Base-by-base conservation (phyloP, 2,113 vertebrate genomes). In the Muntiacus reevesi region DNA sequence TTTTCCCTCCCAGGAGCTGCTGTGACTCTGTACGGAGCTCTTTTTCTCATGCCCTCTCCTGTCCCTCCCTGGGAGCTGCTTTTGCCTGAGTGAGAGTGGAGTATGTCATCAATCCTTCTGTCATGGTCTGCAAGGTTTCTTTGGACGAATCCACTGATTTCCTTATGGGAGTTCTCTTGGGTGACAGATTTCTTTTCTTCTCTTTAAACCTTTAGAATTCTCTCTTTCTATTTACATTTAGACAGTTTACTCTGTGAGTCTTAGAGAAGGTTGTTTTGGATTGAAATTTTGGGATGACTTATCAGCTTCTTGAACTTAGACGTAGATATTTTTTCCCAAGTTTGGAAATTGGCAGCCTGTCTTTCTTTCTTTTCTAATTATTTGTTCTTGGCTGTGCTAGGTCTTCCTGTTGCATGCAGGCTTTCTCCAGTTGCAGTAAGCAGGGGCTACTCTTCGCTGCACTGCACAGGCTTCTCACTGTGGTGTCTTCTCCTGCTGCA, bases 61-160 rank as follows among this genome's bases (percentile, higher is more conserved):
- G 4, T 52, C 6, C 13, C 19, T 52, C 30, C 33, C 76, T 33
- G 55, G 30, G 2, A 59, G 27, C 21, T 74, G 54, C 13, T 88
- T 71, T 54, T 60, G 52, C 2, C 15, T 43, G 33, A 60, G 13
- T 14, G 47, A 23, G 59, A 64, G 33, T 74, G 25, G 9, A 2
- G 12, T 0, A 0, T 33, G 30, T 64, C 0, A 64, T 7, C 15
- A 64, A 17, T 64, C 62, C 62, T 62, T 33, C 1, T 2, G 55
- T 64, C 15, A 3, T 64, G 30, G 14, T 64, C 30, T 64, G 30
- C 62, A 62, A 16, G 60, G 60, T 64, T 1, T 64, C 30, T 33
- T 64, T 33, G 15, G 62, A 17, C 30, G 17, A 64, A 64, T 64
- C 14, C 0, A 7, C 30, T 33, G 7, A 33, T 64, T 3, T 60